Evolutionary conservation across 2,113 vertebrate species (phyloP), one percentile per base, ranked within the genome.

Genomic region (Odontophorus gujanensis): DNA sequence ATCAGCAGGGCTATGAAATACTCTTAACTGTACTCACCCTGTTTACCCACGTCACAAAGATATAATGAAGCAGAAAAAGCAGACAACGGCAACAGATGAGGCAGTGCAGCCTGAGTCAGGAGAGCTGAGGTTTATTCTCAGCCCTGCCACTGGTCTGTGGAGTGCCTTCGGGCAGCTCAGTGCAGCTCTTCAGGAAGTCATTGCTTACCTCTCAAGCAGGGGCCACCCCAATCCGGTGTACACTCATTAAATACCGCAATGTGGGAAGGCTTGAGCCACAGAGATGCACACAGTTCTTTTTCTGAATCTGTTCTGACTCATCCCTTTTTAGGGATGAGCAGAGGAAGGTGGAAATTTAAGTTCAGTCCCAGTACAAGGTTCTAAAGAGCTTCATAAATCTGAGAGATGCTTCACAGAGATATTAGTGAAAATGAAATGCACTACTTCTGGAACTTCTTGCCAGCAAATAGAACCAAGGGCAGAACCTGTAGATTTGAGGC

Each of bases 321-420:
- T 61, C 66, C 42, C 28, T 74, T 81, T 50, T 82, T 85, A 65
- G 71, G 42, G 28, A 55, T 47, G 80, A 90, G 42, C n/a, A 75
- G 65, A 36, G 4, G 61, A 93, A 94, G 34, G 38, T 58, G 12
- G 28, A 74, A 81, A 71, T 22, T 85, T 68, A 74, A 45, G 82
- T 36, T 90, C 80, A 83, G 68, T 11, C 42, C 13, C 68, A 86
- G 59, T 26, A 61, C 22, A 81, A 88, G 69, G 51, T 85, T 71
- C 50, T 77, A 58, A 90, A 95, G 59, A 34, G 50, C 55, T 91
- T 85, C n/a, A 86, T 88, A 96, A 88, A 93, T 77, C 79, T 42
- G 13, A 1, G 14, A 83, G 21, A 30, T 2, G 1, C 83, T 94
- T 90, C 59, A 38, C 42, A 74, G 65, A 6, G 14, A 43, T 67